Percentiles rank a stretch among this genome's conserved stretches.
phyloP scores from a whole-genome alignment of 2,888 invertebrate species.

The Netelia virgata region DNA sequence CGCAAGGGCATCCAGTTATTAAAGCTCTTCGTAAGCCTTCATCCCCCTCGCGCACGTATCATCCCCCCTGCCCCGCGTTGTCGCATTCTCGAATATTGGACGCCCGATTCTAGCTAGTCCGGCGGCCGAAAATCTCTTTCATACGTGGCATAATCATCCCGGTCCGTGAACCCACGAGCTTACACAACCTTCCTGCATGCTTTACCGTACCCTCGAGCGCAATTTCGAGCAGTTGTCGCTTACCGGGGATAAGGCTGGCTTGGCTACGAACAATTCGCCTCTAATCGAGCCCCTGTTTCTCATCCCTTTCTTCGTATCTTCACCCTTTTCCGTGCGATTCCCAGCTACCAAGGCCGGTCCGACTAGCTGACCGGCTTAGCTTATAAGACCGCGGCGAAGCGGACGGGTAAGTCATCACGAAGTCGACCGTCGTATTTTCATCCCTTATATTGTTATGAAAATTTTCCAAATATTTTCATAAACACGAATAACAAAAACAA shows the following conservation, averaged over 20 bases:
- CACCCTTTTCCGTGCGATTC: neutral
- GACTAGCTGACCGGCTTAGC: conserved; percentile 5
- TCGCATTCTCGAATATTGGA: conserved; percentile 41
- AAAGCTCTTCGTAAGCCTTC: conserved; percentile 56
- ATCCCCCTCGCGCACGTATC: conserved; percentile 9
- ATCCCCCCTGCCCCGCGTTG: conserved; percentile 3
- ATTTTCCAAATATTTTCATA: no score
- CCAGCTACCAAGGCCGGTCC: no score
- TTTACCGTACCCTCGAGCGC: conserved; percentile 52
- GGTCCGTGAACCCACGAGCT: conserved; percentile 29
- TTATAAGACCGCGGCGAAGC: neutral
- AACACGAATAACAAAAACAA: no score
- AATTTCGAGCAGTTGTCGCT: conserved; percentile 69
- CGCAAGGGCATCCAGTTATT: conserved; percentile 54
- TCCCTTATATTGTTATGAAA: no score
- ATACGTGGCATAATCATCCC: conserved; percentile 64
- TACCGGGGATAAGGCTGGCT: conserved; percentile 57
- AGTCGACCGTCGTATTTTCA: no score
- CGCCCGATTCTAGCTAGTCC: conserved; percentile 16
- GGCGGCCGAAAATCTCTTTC: conserved; percentile 44
- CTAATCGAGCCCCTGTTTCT: conserved; percentile 63
- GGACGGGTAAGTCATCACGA: no score
- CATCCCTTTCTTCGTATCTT: conserved; percentile 11
- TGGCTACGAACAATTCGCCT: conserved; percentile 63
- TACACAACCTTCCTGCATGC: conserved; percentile 28